These are phyloP conservation scores for Saccostrea echinata DNA, from an alignment of 1,140 invertebrate genomes.

Conservation along the genomic window DNA sequence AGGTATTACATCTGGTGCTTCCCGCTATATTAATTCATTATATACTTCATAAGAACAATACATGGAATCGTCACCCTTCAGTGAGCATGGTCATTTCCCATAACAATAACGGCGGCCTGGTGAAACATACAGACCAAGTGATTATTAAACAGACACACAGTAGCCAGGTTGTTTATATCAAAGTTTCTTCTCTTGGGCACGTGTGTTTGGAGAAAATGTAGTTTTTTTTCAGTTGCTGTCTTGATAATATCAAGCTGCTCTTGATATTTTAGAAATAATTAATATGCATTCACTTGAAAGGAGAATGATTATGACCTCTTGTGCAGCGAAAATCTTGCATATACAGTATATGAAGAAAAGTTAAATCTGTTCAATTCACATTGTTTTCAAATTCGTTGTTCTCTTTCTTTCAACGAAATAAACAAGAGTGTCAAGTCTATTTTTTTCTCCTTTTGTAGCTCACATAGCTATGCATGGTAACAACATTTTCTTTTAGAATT, in stretches of 20 bases:
- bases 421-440: no score
- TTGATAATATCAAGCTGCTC: not conserved
- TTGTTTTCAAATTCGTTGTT: no score
- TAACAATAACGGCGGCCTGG: not conserved
- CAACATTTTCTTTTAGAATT: no score
- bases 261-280: not conserved
- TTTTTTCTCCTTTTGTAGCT: no score
- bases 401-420: no score
- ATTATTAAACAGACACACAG: slow-evolving; percentile 23
- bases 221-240: not conserved
- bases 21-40: slow-evolving; percentile 29
- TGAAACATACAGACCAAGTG: not conserved
- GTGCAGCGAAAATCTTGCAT: no score
- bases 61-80: not conserved
- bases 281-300: not conserved
- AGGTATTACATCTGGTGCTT: not conserved
- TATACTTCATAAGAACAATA: slow-evolving; percentile 39
- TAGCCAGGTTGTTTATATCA: not conserved
- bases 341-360: no score
- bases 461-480: no score
- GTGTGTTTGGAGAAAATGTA: slow-evolving; percentile 4
- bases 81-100: slow-evolving; percentile 23
- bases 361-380: no score
- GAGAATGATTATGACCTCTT: no score
- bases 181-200: slow-evolving; percentile 1